Evolutionary conservation across 2,113 vertebrate genomes (phyloP).

Genomic region (Dermatemys mawii): DNA sequence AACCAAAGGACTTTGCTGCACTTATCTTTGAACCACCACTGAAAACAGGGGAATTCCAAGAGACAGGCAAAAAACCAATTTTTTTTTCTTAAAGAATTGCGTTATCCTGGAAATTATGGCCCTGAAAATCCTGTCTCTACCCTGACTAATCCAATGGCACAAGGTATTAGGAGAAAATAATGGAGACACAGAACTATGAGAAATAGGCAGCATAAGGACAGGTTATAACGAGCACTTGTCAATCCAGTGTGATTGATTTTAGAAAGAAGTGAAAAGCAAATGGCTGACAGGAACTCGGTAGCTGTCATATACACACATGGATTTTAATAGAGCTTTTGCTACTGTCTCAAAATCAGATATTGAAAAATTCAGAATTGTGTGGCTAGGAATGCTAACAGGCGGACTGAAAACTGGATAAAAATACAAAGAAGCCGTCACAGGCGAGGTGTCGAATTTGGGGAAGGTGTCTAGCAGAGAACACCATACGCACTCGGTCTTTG

Average conservation of each 20-base stretch:
- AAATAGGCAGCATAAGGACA: neutral
- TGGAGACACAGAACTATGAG: neutral
- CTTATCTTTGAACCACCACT: neutral
- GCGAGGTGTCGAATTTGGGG: neutral
- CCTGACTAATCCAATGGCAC: neutral
- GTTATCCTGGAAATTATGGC: neutral
- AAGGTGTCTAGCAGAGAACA: neutral
- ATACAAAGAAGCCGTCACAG: neutral
- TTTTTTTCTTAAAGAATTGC: neutral
- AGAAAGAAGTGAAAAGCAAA: neutral
- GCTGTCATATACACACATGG: neutral
- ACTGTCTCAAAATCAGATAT: neutral
- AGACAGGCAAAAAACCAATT: neutral
- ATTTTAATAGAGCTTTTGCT: neutral
- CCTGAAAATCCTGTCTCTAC: neutral
- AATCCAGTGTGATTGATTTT: neutral
- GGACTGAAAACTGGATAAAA: neutral
- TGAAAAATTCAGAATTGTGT: neutral
- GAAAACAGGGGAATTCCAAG: neutral
- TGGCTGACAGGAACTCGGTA: neutral
- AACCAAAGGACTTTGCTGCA: neutral
- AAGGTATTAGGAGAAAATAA: neutral
- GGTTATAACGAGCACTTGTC: neutral
- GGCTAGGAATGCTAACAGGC: neutral
- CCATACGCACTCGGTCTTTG: neutral